Evolutionary conservation across 2,797 vertebrate genomes (phyloP).

Genomic region (Paratrypauchen microcephalus): DNA sequence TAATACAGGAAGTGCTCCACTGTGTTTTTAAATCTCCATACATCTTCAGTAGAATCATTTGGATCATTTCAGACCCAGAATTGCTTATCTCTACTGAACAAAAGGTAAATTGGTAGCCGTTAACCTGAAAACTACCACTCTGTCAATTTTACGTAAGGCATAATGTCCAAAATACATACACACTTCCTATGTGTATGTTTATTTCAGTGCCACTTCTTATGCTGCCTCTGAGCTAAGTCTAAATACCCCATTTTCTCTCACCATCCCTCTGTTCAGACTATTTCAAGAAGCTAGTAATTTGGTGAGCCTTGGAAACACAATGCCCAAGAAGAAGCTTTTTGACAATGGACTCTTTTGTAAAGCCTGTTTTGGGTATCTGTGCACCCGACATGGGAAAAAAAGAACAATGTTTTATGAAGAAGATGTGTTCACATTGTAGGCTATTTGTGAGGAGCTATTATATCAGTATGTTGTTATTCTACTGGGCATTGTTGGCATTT

Average conservation of each 20-base stretch:
- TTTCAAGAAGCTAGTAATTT: slow-evolving; percentile 72
- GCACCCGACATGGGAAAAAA: slow-evolving; percentile 20
- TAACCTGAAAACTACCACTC: no score
- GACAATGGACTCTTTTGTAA: slow-evolving; percentile 19
- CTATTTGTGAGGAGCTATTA: not conserved
- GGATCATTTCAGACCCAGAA: no score
- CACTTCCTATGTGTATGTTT: not conserved
- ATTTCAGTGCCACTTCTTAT: slow-evolving; percentile 20
- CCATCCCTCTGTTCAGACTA: slow-evolving; percentile 44
- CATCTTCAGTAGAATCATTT: no score
- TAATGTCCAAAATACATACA: slow-evolving; percentile 1
- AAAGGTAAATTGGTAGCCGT: no score
- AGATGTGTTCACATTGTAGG: slow-evolving; percentile 25
- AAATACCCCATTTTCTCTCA: slow-evolving; percentile 44
- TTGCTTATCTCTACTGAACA: no score
- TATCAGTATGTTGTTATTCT: not conserved
- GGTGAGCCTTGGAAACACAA: slow-evolving; percentile 51
- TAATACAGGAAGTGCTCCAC: no score
- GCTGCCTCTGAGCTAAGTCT: slow-evolving; percentile 33
- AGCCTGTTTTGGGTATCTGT: slow-evolving; percentile 36
- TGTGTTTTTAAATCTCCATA: no score
- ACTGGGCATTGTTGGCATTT: no score
- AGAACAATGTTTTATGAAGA: not conserved
- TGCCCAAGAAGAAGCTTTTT: slow-evolving; percentile 26
- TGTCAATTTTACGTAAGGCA: not conserved